Percentiles rank a stretch among this genome's conserved stretches.
These are phyloP conservation scores for Aurelia sp. DNA, from an alignment of 30 jellyfish, hydroid and myxozoan species.

Conservation along the genomic window DNA sequence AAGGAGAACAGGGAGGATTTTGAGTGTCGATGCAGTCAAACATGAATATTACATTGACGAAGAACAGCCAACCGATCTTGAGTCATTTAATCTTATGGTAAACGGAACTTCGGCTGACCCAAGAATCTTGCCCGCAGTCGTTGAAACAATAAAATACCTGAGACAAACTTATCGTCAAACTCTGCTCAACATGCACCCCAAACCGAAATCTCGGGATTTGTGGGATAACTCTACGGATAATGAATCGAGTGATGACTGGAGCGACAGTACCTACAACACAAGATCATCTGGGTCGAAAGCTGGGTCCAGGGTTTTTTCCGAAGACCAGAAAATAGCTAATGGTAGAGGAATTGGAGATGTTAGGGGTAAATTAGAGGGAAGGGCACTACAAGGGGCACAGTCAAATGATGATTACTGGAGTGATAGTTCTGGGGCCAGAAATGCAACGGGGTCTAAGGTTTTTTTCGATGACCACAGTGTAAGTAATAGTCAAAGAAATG, in stretches of 20 bases:
- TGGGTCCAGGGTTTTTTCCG: background rate
- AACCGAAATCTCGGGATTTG: conserved; percentile 15
- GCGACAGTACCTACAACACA: background rate
- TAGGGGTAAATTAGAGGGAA: too few species aligned
- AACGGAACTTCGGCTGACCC: conserved; percentile 49
- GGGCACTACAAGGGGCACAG: background rate
- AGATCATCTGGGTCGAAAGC: conserved; percentile 1
- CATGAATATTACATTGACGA: conserved; percentile 44
- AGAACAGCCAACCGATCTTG: conserved; percentile 53
- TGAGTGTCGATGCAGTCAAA: background rate
- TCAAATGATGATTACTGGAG: too few species aligned
- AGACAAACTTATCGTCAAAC: conserved; percentile 33
- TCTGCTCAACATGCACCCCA: conserved; percentile 49
- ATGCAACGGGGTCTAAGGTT: too few species aligned
- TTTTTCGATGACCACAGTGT: too few species aligned
- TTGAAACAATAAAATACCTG: conserved; percentile 51
- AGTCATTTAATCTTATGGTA: conserved; percentile 50
- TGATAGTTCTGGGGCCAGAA: too few species aligned
- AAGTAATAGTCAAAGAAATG: too few species aligned
- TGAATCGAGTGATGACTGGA: conserved; percentile 42
- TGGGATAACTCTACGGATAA: background rate
- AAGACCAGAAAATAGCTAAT: too few species aligned
- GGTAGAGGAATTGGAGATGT: too few species aligned
- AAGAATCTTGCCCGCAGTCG: conserved; percentile 61
- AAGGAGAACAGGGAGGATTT: background rate